Base-by-base conservation (phyloP, 2,888 invertebrate genomes). In the Cataglyphis rosenhaueri region DNA sequence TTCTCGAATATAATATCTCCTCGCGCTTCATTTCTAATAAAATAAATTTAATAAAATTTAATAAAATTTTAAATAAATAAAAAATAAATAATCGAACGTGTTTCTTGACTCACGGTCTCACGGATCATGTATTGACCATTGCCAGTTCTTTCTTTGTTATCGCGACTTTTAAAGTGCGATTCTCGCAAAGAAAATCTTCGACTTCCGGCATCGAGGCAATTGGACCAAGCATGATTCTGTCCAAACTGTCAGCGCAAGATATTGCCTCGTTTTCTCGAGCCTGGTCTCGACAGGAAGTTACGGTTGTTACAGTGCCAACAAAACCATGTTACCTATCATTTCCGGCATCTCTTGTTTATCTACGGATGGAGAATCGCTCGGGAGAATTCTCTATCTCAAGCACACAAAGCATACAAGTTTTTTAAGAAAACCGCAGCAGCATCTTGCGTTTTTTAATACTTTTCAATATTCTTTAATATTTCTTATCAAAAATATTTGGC, bases 271-370 rank as follows among this genome's bases (percentile, higher is more conserved):
- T 88, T 85, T 74, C 82, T 55, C 41, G 70, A 57, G 57, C 64
- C 90, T 89, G 90, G 52, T 66, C 68, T 65, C 87, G 90, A 89
- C 89, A 89, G 87, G 84, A 88, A 85, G 86, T 87, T 85, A 84
- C 88, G 81, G 78, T 85, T 83, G 44, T 44, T 44, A 44, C 44
- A 81, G 85, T 85, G 85, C 87, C 89, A 90, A 88, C 79, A 65
- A 74, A 87, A 84, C 83, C 74, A 85, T 85, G 83, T 84, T 81
- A 85, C 81, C 81, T 68, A 89, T 76, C 76, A 76, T 68, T 76
- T 76, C 76, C 76, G 76, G 76, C 52, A 66, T 76, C 76, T 68
- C 29, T 35, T 41, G 76, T 68, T 68, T 57, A 76, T 79, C 82
- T 57, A 32, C 83, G 15, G 61, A 29, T 12, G 35, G 75, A 73